Base-by-base conservation (phyloP, 2,888 invertebrate species). In the Cyclophora punctaria region DNA sequence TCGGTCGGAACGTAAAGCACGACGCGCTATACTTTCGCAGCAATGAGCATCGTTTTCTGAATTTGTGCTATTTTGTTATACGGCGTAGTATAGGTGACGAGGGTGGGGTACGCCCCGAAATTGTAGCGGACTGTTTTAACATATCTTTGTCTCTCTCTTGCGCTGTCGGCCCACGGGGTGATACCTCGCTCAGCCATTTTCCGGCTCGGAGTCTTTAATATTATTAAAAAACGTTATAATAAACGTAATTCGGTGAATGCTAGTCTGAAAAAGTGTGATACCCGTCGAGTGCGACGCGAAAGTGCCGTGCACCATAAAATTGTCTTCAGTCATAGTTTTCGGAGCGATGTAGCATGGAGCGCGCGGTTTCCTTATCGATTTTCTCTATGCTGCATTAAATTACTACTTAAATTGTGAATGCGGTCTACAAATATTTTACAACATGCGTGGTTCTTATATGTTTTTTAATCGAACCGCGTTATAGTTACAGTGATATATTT, bases 341-440 rank as follows among this genome's bases (percentile, higher is more conserved):
- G 37, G 37, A 71, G 72, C 75, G 67, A 75, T 78, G 78, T 79
- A 78, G 77, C 78, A 78, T 78, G 79, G 78, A 78, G 74, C 80
- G 79, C 79, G 80, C 75, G 73, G 82, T 80, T 81, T 80, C 79
- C 80, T 82, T 87, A 87, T 87, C 84, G 87, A 87, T 87, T 87
- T 86, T 87, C 83, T 80, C 79, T 76, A 79, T 83, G 81, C 87
- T 82, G 87, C 84, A 86, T 83, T 82, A 83, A 80, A 80, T 79
- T 77, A 80, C 78, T 74, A 75, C 78, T 79, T 72, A 75, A 79
- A 80, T 75, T 71, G 81, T 81, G 82, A 78, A 76, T 80, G 78
- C 75, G 80, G 78, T 71, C 69, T 75, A 76, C 75, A 77, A 77
- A 76, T 69, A 73, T 70, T 72, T 65, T 72, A 63, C 70, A 74